A percentile compares a stretch with the other conserved stretches of the same genome.
Conservation (phyloP, 2,797 vertebrate species). For the Chaenodraco wilsoni region DNA sequence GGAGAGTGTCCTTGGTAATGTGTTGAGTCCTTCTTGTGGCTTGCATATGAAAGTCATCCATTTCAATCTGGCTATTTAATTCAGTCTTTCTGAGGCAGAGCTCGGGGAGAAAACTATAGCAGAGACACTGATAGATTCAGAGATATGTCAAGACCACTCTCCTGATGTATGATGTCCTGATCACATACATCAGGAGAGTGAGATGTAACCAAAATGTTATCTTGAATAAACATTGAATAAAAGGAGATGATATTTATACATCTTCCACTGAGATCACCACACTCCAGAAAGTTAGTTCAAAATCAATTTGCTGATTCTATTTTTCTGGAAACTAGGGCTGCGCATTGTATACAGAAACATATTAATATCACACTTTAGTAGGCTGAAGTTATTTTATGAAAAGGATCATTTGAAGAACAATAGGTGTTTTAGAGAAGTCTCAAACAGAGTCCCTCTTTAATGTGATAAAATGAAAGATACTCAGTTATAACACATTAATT, state of each 20-base stretch:
- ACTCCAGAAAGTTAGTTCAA: conserved; percentile 26
- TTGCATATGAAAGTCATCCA: conserved; percentile 74
- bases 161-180: conserved; percentile 37
- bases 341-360: background rate
- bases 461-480: conserved; percentile 5
- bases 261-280: conserved; percentile 23
- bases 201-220: conserved; percentile 46
- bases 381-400: background rate
- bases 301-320: background rate
- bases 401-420: background rate
- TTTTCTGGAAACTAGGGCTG: conserved; percentile 5
- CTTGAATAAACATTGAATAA: conserved; percentile 30
- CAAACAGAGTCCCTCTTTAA: background rate
- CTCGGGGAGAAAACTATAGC: conserved; percentile 42
- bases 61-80: conserved; percentile 74
- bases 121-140: conserved; percentile 59
- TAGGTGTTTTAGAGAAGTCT: background rate
- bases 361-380: background rate
- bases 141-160: conserved; percentile 47
- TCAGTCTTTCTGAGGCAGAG: conserved; percentile 58
- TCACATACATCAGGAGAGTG: conserved; percentile 49
- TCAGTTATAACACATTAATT: conserved; percentile 15
- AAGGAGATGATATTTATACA: conserved; percentile 34
- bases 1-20: conserved; percentile 55
- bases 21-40: conserved; percentile 51